A percentile compares a stretch with the other conserved stretches of the same genome.
Evolutionary conservation across 2,797 vertebrate species (phyloP).

Genomic region (Schizopygopsis malacanthus): DNA sequence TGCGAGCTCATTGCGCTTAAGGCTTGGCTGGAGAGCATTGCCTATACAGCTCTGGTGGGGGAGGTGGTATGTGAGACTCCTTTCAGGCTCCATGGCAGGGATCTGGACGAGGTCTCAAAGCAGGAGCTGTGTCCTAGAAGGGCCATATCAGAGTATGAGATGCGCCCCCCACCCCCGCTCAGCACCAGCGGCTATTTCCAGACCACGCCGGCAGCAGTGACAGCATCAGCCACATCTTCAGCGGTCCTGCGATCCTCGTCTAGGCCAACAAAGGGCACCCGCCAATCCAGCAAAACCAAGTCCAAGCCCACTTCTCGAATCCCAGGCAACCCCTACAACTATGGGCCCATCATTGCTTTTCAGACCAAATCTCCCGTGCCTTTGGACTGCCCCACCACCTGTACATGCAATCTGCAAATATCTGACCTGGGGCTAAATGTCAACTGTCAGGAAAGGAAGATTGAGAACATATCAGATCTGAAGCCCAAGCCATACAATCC

Average conservation of each 20-base stretch:
- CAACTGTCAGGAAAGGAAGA: constrained; percentile 98
- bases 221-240: constrained; percentile 92
- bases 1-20: constrained; percentile 97
- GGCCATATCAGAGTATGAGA: constrained; percentile 88
- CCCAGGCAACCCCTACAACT: constrained; percentile 90
- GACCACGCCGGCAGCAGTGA: constrained; percentile 91
- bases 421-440: constrained; percentile 98
- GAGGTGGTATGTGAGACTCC: constrained; percentile 98
- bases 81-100: constrained; percentile 94
- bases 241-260: constrained; percentile 92
- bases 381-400: constrained; percentile 98
- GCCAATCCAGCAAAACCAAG: constrained; percentile 90
- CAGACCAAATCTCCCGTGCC: constrained; percentile 99
- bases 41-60: constrained; percentile 95
- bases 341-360: constrained; percentile 96
- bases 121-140: constrained; percentile 95
- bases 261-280: constrained; percentile 92
- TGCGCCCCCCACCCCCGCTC: constrained; percentile 89
- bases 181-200: constrained; percentile 96
- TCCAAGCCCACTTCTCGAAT: constrained; percentile 91
- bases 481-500: constrained; percentile 99
- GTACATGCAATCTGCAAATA: constrained; percentile 98
- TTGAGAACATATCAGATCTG: constrained; percentile 94
- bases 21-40: constrained; percentile 97
- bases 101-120: constrained; percentile 96